Evolutionary conservation across 1,140 invertebrate species (phyloP), one percentile per base, ranked within the genome.

Genomic region (Leptestheria dahalacensis): DNA sequence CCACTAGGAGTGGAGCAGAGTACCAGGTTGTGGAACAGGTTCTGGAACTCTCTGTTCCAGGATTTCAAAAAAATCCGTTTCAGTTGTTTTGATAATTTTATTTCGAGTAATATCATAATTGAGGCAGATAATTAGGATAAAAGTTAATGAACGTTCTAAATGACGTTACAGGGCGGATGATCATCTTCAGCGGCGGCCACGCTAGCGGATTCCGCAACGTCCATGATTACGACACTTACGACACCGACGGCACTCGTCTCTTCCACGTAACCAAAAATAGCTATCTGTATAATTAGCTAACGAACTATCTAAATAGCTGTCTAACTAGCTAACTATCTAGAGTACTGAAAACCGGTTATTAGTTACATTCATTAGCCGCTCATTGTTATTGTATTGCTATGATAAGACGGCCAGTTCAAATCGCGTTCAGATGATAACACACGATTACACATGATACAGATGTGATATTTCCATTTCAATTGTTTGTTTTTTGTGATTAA

Each of bases 111-210:
- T 41, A 41, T 41, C 33, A 41, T n/a, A n/a, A n/a, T n/a, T n/a
- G n/a, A n/a, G n/a, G n/a, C n/a, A n/a, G n/a, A n/a, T n/a, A n/a
- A n/a, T n/a, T n/a, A n/a, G n/a, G n/a, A n/a, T n/a, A n/a, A n/a
- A n/a, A n/a, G n/a, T n/a, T 20, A 25, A 26, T 46, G 2, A 10
- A 56, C 15, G 41, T 54, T 61, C 23, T 41, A 0, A 24, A 15
- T 67, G 69, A 33, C 65, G 4, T 63, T 51, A 10, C 63, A 79
- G 78, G 78, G 24, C 75, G 77, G 58, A 67, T 84, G 62, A 69
- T 82, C 1, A 74, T 80, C 3, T 73, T 82, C n/a, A 72, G 77
- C 51, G 83, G 82, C 10, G 76, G 79, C 1, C 76, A 78, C 59
- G 78, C 77, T 0, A 76, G 75, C 61, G 79, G 78, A 1, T 82